phyloP scores from a whole-genome alignment of 92 coral and sea anemone species.

The Bergia puertoricense region DNA sequence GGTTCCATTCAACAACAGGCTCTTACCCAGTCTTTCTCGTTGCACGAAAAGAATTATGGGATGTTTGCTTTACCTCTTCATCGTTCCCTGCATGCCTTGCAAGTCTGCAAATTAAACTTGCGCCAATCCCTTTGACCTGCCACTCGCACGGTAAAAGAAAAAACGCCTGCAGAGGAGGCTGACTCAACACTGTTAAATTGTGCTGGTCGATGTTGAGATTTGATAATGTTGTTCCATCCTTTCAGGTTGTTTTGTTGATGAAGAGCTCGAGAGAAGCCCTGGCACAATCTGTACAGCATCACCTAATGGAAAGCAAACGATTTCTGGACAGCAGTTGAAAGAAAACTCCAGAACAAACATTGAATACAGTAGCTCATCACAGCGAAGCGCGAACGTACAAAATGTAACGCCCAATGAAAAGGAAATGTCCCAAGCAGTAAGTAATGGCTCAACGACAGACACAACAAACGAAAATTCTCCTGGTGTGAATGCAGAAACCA shows the following conservation, averaged over 20 bases:
- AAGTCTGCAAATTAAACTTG: no score
- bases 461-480: neutral
- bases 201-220: no score
- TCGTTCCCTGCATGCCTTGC: no score
- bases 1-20: no score
- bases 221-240: neutral
- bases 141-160: no score
- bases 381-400: slow-evolving; percentile 20
- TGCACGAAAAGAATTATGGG: no score
- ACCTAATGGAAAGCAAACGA: slow-evolving; percentile 23
- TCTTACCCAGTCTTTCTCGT: no score
- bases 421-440: slow-evolving; percentile 29
- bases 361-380: slow-evolving; percentile 4
- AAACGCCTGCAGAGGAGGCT: no score
- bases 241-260: slow-evolving; percentile 47
- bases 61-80: no score
- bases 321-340: slow-evolving; percentile 19
- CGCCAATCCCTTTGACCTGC: no score
- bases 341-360: neutral
- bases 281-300: slow-evolving; percentile 3
- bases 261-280: slow-evolving; percentile 32
- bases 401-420: slow-evolving; percentile 21
- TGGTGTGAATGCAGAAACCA: neutral
- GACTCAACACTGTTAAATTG: no score
- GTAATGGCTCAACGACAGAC: slow-evolving; percentile 7